Evolutionary conservation across 2,888 invertebrate genomes (phyloP), one percentile per base, ranked within the genome.

Genomic region (Tetragnatha montana): DNA sequence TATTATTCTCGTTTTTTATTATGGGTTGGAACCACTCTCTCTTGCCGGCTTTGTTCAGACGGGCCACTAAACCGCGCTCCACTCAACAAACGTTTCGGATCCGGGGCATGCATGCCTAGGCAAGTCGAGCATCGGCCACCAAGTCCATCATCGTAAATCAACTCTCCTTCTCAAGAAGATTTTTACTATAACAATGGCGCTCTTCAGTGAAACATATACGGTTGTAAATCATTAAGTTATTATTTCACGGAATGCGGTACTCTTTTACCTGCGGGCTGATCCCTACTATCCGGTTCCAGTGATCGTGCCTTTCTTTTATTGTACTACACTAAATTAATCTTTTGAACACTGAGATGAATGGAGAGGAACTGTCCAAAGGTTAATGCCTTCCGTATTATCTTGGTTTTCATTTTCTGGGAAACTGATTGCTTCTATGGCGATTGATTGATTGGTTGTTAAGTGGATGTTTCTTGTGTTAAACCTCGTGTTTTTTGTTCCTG

Each of bases 61-160:
- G 17, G 79, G 78, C 69, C 81, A 88, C 70, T 76, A 82, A 88
- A 88, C 50, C 76, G 50, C 60, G 81, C 60, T 89, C 76, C 85
- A 81, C 81, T 81, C 81, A 47, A 49, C 75, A 68, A n/a, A n/a
- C 49, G 35, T 12, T n/a, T 47, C 69, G 14, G n/a, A 78, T 76
- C 73, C 76, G 89, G 17, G 69, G 47, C 71, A 85, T 70, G 85
- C 89, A 81, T 86, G 89, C 89, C 21, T 85, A 69, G 47, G 75
- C 73, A 82, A 84, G 74, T 51, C 74, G 80, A 84, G 84, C 35
- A 49, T 22, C 86, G 81, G 81, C 80, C 83, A 7, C 50, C 17
- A 73, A 73, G 60, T 73, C 35, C 22, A n/a, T n/a, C 50, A 79
- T 85, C 85, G 79, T 85, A 85, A 85, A 85, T 85, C 78, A 71